Evolutionary conservation across 92 coral and sea anemone species (phyloP), one percentile per base, ranked within the genome.

Genomic region (Scolanthus callimorphus): DNA sequence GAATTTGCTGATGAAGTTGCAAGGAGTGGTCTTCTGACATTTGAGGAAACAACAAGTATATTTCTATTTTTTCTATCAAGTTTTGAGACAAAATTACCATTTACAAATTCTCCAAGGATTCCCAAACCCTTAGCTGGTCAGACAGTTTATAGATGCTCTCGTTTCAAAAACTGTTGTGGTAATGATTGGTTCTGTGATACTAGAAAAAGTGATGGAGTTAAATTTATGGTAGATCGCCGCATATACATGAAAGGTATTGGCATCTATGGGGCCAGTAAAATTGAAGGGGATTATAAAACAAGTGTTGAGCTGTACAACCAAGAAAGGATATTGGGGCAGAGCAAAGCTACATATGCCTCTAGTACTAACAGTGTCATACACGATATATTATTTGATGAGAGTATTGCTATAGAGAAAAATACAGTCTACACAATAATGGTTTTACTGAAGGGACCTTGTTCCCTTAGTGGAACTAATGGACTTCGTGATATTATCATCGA

Each of bases 111-210:
- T 29, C 95, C 95, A 9, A 82, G 95, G 20, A 58, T 53, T 2
- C 95, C 95, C 3, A 57, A 74, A 52, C 65, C 54, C 17, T 39
- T 63, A 2, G 53, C 58, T 1, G 38, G 24, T 2, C 67, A 72
- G 56, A 65, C 73, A 53, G 62, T 65, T 27, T 38, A 77, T 20
- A 63, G 95, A 60, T 76, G 83, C 29, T 73, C 85, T 20, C 45
- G 95, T 49, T 86, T 86, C 47, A 84, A 78, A 51, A 86, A 85
- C 71, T 86, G 95, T 37, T 86, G 95, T 44, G 95, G 95, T 13
- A 82, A 78, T 43, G 95, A 86, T 59, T 86, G 95, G 95, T 86
- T 86, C 50, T 86, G 95, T 46, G 95, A 86, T 60, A 86, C 95
- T 27, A 76, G 82, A 57, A 86, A 86, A 67, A 70, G 55, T 49